Evolutionary conservation across 2,113 vertebrate species (phyloP).

Genomic region (Prietella phreatophila): DNA sequence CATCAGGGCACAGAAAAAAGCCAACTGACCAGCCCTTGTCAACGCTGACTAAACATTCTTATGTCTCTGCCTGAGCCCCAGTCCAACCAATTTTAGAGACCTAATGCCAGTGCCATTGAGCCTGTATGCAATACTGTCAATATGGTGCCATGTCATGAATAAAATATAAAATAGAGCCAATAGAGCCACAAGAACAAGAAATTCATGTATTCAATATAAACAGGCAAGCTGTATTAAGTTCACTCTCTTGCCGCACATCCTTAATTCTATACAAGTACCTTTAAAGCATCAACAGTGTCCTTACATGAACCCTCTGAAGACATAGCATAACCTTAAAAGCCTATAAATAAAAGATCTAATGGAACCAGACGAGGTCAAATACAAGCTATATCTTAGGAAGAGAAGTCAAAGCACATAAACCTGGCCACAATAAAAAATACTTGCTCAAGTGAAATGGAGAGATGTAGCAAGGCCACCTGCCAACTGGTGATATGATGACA

Average conservation of each 20-base stretch:
- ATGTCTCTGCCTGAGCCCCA: conserved; percentile 24
- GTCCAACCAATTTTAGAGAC: conserved; percentile 39
- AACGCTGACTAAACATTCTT: conserved; percentile 55
- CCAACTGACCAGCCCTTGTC: conserved; percentile 30
- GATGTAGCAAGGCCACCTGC: conserved; percentile 26
- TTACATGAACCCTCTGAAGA: neutral
- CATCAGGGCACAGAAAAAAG: conserved; percentile 32
- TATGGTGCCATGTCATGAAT: neutral
- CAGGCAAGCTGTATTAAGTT: neutral
- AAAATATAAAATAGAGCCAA: neutral
- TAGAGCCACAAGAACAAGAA: neutral
- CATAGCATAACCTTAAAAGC: conserved; percentile 13
- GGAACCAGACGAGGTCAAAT: conserved; percentile 8
- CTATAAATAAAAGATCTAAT: conserved; percentile 11
- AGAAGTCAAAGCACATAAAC: conserved; percentile 38
- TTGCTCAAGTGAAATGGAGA: conserved; percentile 1
- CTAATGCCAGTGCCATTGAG: neutral
- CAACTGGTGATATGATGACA: conserved; percentile 28
- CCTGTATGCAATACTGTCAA: neutral
- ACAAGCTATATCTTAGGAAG: conserved; percentile 4
- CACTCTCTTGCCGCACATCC: neutral
- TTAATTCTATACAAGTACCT: neutral
- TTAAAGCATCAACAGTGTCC: conserved; percentile 6
- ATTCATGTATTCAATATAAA: neutral
- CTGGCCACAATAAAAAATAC: conserved; percentile 18